These are phyloP conservation scores for Mandrillus leucophaeus DNA, from an alignment of 2,113 vertebrate species.

Conservation along the genomic window DNA sequence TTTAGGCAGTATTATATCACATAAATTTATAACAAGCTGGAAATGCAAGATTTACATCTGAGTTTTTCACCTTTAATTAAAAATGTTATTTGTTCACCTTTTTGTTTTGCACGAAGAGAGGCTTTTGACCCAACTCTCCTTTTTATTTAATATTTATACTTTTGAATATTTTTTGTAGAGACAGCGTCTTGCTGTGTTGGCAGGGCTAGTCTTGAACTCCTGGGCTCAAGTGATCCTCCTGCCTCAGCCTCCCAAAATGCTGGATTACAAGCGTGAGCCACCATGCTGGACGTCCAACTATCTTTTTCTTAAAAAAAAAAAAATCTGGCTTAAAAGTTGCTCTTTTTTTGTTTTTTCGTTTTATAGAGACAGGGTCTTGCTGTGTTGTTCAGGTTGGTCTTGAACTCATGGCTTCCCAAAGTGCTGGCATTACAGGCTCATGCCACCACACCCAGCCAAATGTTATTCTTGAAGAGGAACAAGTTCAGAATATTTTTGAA, in stretches of 20 bases:
- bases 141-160: neutral
- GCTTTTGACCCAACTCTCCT: neutral
- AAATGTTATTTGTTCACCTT: neutral
- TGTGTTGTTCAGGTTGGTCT: neutral
- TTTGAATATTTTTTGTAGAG: no score
- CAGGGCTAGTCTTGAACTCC: no score
- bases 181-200: no score
- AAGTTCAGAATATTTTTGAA: slow-evolving; percentile 29
- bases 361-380: no score
- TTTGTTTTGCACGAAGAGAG: slow-evolving; percentile 10
- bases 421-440: no score
- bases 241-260: no score
- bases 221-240: no score
- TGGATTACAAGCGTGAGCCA: no score
- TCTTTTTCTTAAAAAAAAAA: neutral
- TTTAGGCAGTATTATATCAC: neutral
- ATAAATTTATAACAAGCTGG: neutral
- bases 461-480: slow-evolving; percentile 15
- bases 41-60: neutral
- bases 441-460: no score
- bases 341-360: no score
- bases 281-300: no score
- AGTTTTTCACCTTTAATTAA: slow-evolving; percentile 35
- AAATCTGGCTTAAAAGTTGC: neutral
- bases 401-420: no score